Evolutionary conservation across 2,888 invertebrate genomes (phyloP), one percentile per base, ranked within the genome.

Genomic region (Polymixis flavicincta): DNA sequence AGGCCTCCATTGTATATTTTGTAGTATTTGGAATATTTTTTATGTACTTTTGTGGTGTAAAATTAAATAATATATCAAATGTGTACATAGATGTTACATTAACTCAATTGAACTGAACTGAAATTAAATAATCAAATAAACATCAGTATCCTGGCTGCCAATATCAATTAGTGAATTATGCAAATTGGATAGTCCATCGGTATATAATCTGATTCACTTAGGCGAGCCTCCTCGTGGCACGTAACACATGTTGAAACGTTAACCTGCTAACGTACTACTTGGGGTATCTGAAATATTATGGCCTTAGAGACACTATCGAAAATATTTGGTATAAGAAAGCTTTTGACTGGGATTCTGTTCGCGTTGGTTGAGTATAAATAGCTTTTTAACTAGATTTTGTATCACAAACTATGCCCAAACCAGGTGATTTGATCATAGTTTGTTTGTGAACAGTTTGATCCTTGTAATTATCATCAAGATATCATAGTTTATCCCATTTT

Each of bases 161-260:
- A 37, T 75, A 80, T 61, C 87, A 82, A 85, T 87, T 82, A 86
- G 77, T 73, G 54, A 83, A 78, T 85, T 84, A 87, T 87, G 86
- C 70, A 77, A 83, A 87, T 82, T 69, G 61, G 25, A 71, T 79
- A 78, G 83, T 50, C 85, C 82, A 79, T 69, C 42, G 71, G 78
- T 80, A 74, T 73, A 76, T 84, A 85, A 85, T 87, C 76, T 79
- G 85, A 87, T 84, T 87, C 82, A 76, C 74, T 84, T 65, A 84
- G 57, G 64, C 76, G 60, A 52, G 67, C 73, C 83, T 71, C 60
- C 71, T 52, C 32, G 55, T 61, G 68, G 9, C 74, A 74, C 67
- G 72, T 66, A 59, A 79, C 72, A 71, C 50, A 63, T 69, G 68
- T 69, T 69, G 28, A 65, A 71, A 63, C 17, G 57, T 82, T 63